These are phyloP conservation scores for Carabus problematicus DNA, from an alignment of 2,888 invertebrate species.

Conservation along the genomic window DNA sequence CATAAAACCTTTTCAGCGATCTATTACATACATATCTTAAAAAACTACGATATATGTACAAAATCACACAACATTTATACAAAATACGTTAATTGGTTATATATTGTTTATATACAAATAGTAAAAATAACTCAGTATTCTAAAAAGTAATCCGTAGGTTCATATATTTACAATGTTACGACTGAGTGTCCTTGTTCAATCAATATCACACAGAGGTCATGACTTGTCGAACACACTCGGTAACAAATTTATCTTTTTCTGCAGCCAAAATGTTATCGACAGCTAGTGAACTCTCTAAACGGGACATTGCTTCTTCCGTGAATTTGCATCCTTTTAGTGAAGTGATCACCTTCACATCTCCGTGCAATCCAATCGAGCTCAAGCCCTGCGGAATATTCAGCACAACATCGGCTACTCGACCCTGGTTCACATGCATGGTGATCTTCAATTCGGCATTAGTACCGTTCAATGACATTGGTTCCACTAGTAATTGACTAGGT, in stretches of 20 bases:
- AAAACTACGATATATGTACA: too few relatives aligned
- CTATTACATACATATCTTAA: too few relatives aligned
- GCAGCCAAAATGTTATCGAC: constrained; percentile 54
- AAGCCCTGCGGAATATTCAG: constrained; percentile 70
- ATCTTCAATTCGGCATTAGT: constrained; percentile 64
- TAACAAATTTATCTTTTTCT: constrained; percentile 68
- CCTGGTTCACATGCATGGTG: constrained; percentile 70
- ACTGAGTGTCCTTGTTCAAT: constrained; percentile 35
- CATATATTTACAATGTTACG: background rate
- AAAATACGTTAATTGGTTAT: too few relatives aligned
- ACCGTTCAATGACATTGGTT: constrained; percentile 3
- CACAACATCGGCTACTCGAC: constrained; percentile 71
- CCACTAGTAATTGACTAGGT: constrained; percentile 61
- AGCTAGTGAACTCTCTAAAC: constrained; percentile 61
- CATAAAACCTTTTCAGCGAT: too few relatives aligned
- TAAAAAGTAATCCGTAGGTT: too few relatives aligned
- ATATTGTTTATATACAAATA: too few relatives aligned
- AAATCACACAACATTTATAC: too few relatives aligned
- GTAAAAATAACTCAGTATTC: too few relatives aligned
- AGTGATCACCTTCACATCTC: constrained; percentile 71
- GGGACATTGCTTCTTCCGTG: constrained; percentile 67
- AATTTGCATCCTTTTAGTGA: constrained; percentile 72
- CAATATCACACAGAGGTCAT: constrained; percentile 64
- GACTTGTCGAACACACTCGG: constrained; percentile 69
- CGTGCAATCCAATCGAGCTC: constrained; percentile 66